A percentile compares a stretch with the other conserved stretches of the same genome.
Evolutionary conservation across 2,113 vertebrate species (phyloP).

Genomic region (Proteles cristata): DNA sequence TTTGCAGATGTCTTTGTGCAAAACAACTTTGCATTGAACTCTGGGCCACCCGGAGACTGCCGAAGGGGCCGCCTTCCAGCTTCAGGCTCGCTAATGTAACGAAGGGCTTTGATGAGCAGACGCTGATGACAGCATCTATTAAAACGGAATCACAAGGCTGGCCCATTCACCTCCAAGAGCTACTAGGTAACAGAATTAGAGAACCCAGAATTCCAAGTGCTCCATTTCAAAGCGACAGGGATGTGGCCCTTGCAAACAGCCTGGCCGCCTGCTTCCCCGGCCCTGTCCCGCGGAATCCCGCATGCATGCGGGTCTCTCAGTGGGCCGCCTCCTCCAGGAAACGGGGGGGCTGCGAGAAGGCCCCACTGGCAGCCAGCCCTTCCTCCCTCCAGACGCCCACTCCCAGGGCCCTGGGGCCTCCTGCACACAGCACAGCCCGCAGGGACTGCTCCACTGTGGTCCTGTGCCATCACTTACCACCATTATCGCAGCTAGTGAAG

Average conservation of each 20-base stretch:
- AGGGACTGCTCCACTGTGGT: too few relatives aligned
- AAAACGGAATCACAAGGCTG: slow-evolving; percentile 55
- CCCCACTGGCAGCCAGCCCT: neutral
- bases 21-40: slow-evolving; percentile 77
- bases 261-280: neutral
- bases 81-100: slow-evolving; percentile 55
- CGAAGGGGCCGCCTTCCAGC: neutral
- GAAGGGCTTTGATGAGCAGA: slow-evolving; percentile 42
- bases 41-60: slow-evolving; percentile 53
- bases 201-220: neutral
- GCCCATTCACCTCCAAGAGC: slow-evolving; percentile 5
- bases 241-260: neutral
- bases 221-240: neutral
- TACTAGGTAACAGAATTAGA: neutral
- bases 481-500: neutral
- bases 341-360: neutral
- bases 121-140: slow-evolving; percentile 42
- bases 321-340: neutral
- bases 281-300: neutral
- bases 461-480: neutral
- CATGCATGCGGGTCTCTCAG: neutral
- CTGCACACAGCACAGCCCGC: neutral
- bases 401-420: neutral
- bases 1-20: slow-evolving; percentile 67
- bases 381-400: neutral